Base-by-base conservation (phyloP, 1,140 invertebrate species). In the Procambarus clarkii region DNA sequence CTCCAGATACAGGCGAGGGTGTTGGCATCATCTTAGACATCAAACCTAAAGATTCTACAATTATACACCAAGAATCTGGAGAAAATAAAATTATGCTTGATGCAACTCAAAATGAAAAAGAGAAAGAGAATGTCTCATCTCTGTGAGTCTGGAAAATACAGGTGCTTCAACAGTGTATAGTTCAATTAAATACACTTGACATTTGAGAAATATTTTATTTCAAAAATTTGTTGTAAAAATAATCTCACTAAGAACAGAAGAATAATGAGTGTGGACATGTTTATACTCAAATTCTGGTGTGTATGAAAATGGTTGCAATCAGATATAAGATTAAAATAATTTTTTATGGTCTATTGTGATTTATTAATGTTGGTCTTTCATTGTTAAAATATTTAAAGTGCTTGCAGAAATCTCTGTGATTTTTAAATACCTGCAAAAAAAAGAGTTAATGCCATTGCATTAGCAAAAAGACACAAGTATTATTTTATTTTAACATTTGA, bases 1-100 rank as follows among this genome's bases (percentile, higher is more conserved):
- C 90, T 48, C 90, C 90, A 76, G 90, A 91, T 64, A 74, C 84
- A 34, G 84, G 90, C 11, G 87, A 89, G 71, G 87, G 87, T 34
- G 58, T 86, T 54, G 90, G 90, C 24, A 91, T 91, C 77, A 69
- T 91, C 45, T 84, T 91, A 0, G 90, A 91, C 71, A 91, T 91
- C 79, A 91, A 91, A 44, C 90, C 90, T 9, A 91, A 91, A 77
- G 60, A 58, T 45, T 69, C 78, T 44, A 76, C 78, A 34, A 79
- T 91, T 18, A 54, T 86, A n/a, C 60, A 76, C 44, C 84, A 91
- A 91, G 90, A 91, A 18, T 76, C 79, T 58, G 85, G 79, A n/a
- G 90, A 87, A 74, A 91, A 87, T 44, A 86, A 91, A 46, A 91
- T 86, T 64, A 74, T 86, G 24, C 64, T 87, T 5, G 90, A 91